Conservation (phyloP, 2,797 vertebrate genomes). For the Margarornis squamiger region DNA sequence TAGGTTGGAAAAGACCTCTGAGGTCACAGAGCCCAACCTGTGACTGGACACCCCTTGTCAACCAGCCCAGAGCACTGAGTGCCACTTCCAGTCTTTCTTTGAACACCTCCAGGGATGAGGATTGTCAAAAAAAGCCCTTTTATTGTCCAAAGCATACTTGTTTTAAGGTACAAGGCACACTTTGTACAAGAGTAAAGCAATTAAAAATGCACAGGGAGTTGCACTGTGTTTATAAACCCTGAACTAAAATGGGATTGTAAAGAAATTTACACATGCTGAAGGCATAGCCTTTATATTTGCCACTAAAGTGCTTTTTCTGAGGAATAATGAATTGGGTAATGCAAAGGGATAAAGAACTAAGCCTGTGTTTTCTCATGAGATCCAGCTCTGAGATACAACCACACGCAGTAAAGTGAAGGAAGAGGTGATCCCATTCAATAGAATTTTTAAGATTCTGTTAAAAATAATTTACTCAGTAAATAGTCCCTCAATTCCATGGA, state of each 20-base stretch:
- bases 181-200: not conserved
- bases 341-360: not conserved
- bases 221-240: not conserved
- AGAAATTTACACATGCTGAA: not conserved
- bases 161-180: not conserved
- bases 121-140: not conserved
- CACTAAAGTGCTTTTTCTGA: not conserved
- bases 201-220: not conserved
- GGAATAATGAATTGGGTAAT: not conserved
- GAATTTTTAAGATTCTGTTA: not conserved
- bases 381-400: not conserved
- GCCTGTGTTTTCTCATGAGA: not conserved
- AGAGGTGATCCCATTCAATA: not conserved
- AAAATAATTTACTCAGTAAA: not conserved
- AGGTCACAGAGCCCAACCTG: not conserved
- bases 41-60: rapidly evolving
- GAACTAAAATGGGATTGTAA: not conserved
- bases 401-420: not conserved
- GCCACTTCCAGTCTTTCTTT: not conserved
- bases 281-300: not conserved
- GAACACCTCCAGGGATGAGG: not conserved
- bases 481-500: not conserved
- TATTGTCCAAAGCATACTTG: not conserved
- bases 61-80: not conserved
- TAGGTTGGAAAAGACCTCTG: not conserved